Evolutionary conservation across 2,113 vertebrate species (phyloP), one percentile per base, ranked within the genome.

Genomic region (Perca fluviatilis): DNA sequence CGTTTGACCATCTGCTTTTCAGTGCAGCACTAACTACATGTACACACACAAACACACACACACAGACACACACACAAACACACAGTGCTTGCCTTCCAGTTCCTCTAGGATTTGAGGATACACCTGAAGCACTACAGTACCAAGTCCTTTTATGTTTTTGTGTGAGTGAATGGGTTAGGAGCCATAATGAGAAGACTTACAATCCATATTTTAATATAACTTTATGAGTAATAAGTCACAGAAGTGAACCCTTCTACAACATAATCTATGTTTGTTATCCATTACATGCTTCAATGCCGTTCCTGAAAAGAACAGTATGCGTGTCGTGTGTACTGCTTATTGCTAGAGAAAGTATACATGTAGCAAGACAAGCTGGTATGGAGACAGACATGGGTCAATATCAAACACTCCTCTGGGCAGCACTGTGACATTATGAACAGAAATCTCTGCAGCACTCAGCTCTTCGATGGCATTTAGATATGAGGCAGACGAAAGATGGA

Each of bases 1-100:
- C 74, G 40, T 88, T 86, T 92, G 87, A 91, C 89, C 27, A 86
- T 76, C 82, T 87, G 88, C 56, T 88, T 88, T 77, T 78, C 56
- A 83, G 71, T 77, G 70, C 50, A 80, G 60, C 77, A 66, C 46
- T 87, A 89, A 90, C 71, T 74, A 68, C 54, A 67, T 23, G 62
- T 16, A 57, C 16, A 18, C 63, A 61, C 47, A 53, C 60, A 54
- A 5, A 53, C 6, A 33, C 9, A 33, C 27, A 27, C 27, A 27
- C 27, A 27, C 27, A 43, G 19, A 65, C 58, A 72, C 66, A 61
- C 51, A 74, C 30, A 58, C 57, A 53, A 2, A 68, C 60, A 81
- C 36, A 74, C 58, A 51, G 9, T 16, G 63, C 50, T 79, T 40
- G 8, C 12, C 61, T 81, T 74, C 3, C 56, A 50, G 66, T 63